These are phyloP conservation scores for Antitype chi DNA, from an alignment of 2,888 invertebrate species.

Conservation along the genomic window DNA sequence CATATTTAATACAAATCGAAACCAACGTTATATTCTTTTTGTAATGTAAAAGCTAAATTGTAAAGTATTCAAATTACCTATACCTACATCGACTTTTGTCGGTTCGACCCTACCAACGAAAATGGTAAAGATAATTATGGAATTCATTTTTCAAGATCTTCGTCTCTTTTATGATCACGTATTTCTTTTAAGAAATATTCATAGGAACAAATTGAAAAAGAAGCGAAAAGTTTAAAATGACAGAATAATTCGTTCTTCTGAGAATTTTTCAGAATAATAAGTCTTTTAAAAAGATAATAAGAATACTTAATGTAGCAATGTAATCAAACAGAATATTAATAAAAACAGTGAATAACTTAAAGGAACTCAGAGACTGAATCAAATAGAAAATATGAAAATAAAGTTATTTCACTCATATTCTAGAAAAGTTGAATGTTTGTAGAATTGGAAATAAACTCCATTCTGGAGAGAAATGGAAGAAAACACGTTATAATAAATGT, in stretches of 20 bases:
- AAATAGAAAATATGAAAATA: conserved; percentile 21
- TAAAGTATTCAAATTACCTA: neutral
- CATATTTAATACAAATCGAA: neutral
- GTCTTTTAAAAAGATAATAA: conserved; percentile 7
- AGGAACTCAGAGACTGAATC: conserved; percentile 10
- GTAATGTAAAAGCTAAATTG: no score
- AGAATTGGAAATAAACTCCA: conserved; percentile 1
- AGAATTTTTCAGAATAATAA: neutral
- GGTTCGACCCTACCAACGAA: no score
- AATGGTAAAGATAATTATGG: neutral
- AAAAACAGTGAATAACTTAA: neutral
- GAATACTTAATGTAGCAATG: conserved; percentile 14
- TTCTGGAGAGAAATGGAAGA: conserved; percentile 15
- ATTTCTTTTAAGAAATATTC: neutral
- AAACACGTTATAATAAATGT: neutral
- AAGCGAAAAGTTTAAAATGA: neutral
- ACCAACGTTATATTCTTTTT: neutral
- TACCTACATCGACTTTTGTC: neutral
- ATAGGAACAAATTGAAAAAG: neutral
- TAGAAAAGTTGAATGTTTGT: conserved; percentile 30
- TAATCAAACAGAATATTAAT: conserved; percentile 13
- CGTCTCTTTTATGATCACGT: neutral
- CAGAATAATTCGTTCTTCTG: neutral
- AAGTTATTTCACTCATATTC: conserved; percentile 16
- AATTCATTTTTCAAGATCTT: neutral